Conservation (phyloP, 1,140 invertebrate genomes). For the Danaus plexippus region DNA sequence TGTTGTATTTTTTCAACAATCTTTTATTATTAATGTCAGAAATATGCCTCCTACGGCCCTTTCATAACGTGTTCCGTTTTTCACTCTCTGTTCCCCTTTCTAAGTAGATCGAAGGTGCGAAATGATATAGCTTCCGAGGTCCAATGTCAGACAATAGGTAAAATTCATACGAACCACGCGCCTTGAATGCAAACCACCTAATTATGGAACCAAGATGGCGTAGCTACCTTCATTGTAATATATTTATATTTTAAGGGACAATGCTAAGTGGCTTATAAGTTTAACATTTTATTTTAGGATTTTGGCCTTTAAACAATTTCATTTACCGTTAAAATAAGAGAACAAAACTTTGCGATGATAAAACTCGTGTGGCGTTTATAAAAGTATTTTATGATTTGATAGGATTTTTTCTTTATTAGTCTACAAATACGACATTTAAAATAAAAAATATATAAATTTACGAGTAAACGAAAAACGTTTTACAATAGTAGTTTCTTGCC, state of each 20-base stretch:
- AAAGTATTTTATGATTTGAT: too few relatives aligned
- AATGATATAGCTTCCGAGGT: conserved; percentile 69
- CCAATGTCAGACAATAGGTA: conserved; percentile 70
- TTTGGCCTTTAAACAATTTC: too few relatives aligned
- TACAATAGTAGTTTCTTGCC: too few relatives aligned
- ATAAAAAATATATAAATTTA: too few relatives aligned
- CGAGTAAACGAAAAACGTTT: too few relatives aligned
- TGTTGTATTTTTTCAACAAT: too few relatives aligned
- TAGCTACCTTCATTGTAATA: conserved; percentile 17
- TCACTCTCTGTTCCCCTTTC: conserved; percentile 29
- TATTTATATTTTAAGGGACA: not conserved
- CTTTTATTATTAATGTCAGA: not conserved
- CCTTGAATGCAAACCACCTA: conserved; percentile 62
- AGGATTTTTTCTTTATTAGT: too few relatives aligned
- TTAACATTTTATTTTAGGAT: too few relatives aligned
- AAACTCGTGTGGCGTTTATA: too few relatives aligned
- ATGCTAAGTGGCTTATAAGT: not conserved
- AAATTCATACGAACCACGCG: conserved; percentile 61
- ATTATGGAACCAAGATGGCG: conserved; percentile 64
- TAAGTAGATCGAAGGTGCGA: conserved; percentile 47
- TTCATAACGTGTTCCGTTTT: conserved; percentile 21
- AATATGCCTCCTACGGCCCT: conserved; percentile 8
- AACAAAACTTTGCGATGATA: too few relatives aligned
- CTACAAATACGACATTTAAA: too few relatives aligned
- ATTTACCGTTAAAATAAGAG: too few relatives aligned